Evolutionary conservation across 2,113 vertebrate species (phyloP).

Genomic region (Scomber colias): DNA sequence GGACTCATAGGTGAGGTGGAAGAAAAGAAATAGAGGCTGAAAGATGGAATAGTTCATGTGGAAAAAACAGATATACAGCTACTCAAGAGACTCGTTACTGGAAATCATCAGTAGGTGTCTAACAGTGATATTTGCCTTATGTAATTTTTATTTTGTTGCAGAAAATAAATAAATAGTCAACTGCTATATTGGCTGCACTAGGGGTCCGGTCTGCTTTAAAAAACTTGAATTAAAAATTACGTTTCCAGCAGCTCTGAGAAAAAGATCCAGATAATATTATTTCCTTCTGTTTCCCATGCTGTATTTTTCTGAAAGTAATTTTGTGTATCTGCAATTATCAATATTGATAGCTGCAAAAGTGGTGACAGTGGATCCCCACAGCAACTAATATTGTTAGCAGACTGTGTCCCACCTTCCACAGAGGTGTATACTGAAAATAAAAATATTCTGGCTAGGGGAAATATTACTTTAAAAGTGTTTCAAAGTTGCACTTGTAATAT

Average conservation of each 20-base stretch:
- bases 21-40: conserved; percentile 27
- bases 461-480: conserved; percentile 15
- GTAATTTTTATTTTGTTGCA: conserved; percentile 19
- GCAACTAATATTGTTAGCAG: conserved; percentile 37
- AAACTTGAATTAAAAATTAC: conserved; percentile 40
- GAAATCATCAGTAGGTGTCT: conserved; percentile 25
- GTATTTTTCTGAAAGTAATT: conserved; percentile 52
- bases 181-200: not conserved
- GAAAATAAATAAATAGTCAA: conserved; percentile 34
- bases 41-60: not conserved
- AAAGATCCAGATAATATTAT: conserved; percentile 26
- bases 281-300: conserved; percentile 24
- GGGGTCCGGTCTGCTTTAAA: not conserved
- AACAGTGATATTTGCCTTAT: conserved; percentile 19
- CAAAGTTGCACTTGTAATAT: conserved; percentile 20
- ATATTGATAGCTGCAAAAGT: conserved; percentile 37
- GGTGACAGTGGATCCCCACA: conserved; percentile 29
- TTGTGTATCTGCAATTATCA: conserved; percentile 52
- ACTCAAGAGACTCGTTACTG: conserved; percentile 14
- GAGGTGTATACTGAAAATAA: conserved; percentile 32
- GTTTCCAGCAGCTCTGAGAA: conserved; percentile 36
- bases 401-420: conserved; percentile 4
- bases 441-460: conserved; percentile 23
- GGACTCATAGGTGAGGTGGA: conserved; percentile 92
- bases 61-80: conserved; percentile 16